Conservation (phyloP, 2,113 vertebrate genomes). For the Poecilia latipinna region DNA sequence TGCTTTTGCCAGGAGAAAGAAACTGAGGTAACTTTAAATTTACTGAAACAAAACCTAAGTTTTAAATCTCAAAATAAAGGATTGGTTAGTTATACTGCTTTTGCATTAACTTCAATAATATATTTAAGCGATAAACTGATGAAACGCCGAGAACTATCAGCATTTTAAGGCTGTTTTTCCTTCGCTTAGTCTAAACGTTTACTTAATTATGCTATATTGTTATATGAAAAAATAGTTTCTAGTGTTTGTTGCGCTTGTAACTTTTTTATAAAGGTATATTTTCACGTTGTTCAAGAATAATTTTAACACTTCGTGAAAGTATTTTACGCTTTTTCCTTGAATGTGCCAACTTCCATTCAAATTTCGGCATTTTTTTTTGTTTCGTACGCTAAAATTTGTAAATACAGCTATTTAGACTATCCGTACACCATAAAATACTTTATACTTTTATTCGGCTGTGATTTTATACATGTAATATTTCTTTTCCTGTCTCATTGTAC, state of each 20-base stretch:
- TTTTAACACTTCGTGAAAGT: not conserved
- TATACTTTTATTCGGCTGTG: too few relatives aligned
- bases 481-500: too few relatives aligned
- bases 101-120: not conserved
- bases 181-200: too few relatives aligned
- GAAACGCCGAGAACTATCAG: not conserved
- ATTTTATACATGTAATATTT: too few relatives aligned
- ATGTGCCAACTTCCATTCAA: not conserved
- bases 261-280: too few relatives aligned
- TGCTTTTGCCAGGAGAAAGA: not conserved
- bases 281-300: too few relatives aligned
- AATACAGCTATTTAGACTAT: too few relatives aligned
- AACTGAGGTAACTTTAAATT: conserved; percentile 24
- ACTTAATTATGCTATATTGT: too few relatives aligned
- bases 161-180: not conserved
- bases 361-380: not conserved
- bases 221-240: too few relatives aligned
- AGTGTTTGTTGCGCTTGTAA: too few relatives aligned
- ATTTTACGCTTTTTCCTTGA: not conserved
- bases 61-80: not conserved
- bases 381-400: not conserved
- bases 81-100: not conserved
- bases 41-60: not conserved
- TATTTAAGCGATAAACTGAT: not conserved
- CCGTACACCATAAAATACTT: not conserved